These are phyloP conservation scores for Marcusenius ussheri DNA, from an alignment of 2,113 vertebrate genomes.

Conservation along the genomic window DNA sequence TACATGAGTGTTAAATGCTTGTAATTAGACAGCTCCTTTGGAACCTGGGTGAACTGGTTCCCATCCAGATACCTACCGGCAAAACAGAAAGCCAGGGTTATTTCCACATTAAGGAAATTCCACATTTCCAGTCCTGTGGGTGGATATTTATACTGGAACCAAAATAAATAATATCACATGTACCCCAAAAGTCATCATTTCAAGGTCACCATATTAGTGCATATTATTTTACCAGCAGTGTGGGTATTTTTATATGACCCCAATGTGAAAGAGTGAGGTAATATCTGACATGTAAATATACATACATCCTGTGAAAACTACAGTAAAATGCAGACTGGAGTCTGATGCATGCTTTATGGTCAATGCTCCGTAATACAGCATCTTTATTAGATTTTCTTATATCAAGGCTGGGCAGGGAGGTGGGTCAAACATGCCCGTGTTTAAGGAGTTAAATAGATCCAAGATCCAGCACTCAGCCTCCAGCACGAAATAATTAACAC, in stretches of 20 bases:
- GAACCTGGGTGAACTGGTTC: conserved; percentile 92
- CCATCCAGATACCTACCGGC: conserved; percentile 86
- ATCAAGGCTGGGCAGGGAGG: background rate
- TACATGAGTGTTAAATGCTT: conserved; percentile 96
- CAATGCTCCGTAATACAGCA: background rate
- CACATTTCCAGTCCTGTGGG: conserved; percentile 47
- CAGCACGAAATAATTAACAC: background rate
- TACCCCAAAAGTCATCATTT: conserved; percentile 35
- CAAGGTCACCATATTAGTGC: background rate
- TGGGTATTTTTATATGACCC: conserved; percentile 20
- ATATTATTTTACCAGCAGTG: conserved; percentile 26
- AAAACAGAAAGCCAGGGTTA: conserved; percentile 37
- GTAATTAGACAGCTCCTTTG: conserved; percentile 90
- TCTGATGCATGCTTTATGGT: background rate
- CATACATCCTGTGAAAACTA: background rate
- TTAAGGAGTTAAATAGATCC: background rate
- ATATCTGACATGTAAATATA: background rate
- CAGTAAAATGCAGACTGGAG: background rate
- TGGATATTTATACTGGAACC: conserved; percentile 46
- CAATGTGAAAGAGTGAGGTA: background rate
- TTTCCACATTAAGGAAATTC: conserved; percentile 53
- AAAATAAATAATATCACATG: conserved; percentile 53
- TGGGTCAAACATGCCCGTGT: background rate
- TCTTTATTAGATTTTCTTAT: background rate
- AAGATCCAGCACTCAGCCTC: background rate